Evolutionary conservation across 2,888 invertebrate genomes (phyloP), one percentile per base, ranked within the genome.

Genomic region (Nymphalis polychloros): DNA sequence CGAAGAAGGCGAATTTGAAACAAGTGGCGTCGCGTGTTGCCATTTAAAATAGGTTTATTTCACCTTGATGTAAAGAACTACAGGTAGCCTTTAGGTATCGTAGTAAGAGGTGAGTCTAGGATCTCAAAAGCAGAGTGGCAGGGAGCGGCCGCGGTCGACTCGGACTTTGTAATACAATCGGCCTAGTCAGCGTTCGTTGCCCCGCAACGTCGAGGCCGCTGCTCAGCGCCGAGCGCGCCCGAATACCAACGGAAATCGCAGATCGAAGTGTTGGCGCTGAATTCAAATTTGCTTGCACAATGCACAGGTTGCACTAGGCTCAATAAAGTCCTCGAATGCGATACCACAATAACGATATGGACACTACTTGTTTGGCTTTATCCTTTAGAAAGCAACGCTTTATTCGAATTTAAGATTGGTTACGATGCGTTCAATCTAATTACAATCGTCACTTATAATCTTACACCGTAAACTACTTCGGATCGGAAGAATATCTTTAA

Each of bases 161-260:
- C 89, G 90, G 91, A 91, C 92, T 92, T 90, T 90, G 90, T 92
- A 92, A 90, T 90, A 88, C 89, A 87, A 89, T 90, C 90, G 92
- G 89, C 91, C 92, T 91, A 92, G 90, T 92, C 86, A 89, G 88
- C 90, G 92, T 87, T 87, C 90, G 89, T 92, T 92, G 91, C 89
- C 91, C 92, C 77, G 84, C 76, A 77, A 41, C 75, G 80, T 79
- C 90, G 92, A 91, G 91, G 91, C 87, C 92, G 89, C 82, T 65
- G 75, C 77, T 19, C 67, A 67, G 77, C 77, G 78, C 76, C 77
- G 77, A 74, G 76, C 77, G 62, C 70, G 73, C 74, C 81, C 89
- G 89, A 90, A 76, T 75, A 75, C 76, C 77, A 68, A 79, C 88
- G 87, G 84, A 88, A 85, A 86, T 81, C 82, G 69, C 71, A 63